Evolutionary conservation across 1,140 invertebrate genomes (phyloP).

Genomic region (Bombus polaris): DNA sequence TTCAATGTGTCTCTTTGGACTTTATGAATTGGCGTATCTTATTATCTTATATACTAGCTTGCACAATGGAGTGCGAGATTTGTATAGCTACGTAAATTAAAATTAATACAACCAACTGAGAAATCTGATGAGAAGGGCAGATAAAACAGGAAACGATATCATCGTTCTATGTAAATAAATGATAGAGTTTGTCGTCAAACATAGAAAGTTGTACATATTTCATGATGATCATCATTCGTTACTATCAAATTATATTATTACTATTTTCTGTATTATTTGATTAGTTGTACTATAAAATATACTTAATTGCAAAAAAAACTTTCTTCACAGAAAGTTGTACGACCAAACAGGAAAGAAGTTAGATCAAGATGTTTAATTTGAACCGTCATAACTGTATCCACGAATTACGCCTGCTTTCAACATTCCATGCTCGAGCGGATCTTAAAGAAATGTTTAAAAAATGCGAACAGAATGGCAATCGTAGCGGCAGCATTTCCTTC

Average conservation of each 20-base stretch:
- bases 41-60: not conserved
- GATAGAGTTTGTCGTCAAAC: not conserved
- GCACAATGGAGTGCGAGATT: constrained; percentile 12
- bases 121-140: not conserved
- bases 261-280: too few relatives aligned
- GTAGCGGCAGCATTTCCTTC: not conserved
- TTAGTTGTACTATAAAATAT: not conserved
- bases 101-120: not conserved
- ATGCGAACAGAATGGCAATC: constrained; percentile 23
- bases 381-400: constrained; percentile 20
- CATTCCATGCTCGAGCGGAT: not conserved
- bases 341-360: constrained; percentile 5
- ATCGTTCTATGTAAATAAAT: not conserved
- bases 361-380: constrained; percentile 23
- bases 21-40: constrained; percentile 26
- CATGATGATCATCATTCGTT: not conserved
- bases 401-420: constrained; percentile 25
- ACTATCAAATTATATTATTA: not conserved
- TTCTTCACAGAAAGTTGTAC: not conserved
- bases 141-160: constrained; percentile 34
- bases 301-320: not conserved
- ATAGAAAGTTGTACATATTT: not conserved
- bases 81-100: constrained; percentile 28
- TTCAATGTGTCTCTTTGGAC: not conserved
- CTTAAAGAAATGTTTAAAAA: constrained; percentile 38